Conservation (phyloP, 1,140 invertebrate genomes). For the Solen grandis region DNA sequence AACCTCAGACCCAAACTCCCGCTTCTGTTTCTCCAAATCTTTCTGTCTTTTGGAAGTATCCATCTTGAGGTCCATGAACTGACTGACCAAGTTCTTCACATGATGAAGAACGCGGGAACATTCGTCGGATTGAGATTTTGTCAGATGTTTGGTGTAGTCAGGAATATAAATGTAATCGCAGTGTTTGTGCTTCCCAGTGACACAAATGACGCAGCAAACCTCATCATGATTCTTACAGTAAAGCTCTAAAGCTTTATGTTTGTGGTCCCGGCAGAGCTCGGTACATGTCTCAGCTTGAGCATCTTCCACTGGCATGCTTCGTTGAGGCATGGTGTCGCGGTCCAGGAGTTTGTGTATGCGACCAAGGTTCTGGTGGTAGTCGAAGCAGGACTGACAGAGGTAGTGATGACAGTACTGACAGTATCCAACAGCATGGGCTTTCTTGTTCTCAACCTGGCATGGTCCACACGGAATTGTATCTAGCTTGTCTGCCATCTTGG, state of each 20-base stretch:
- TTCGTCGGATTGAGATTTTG: conserved; percentile 18
- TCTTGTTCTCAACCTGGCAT: conserved; percentile 21
- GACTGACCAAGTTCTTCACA: conserved; percentile 33
- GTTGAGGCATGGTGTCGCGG: conserved; percentile 28
- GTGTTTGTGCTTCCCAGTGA: conserved; percentile 31
- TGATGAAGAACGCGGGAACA: conserved; percentile 30
- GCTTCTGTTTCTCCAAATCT: conserved; percentile 45
- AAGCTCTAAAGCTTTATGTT: conserved; percentile 40
- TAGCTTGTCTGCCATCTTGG: background rate
- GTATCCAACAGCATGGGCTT: conserved; percentile 16
- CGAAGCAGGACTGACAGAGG: conserved; percentile 37
- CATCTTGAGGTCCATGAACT: conserved; percentile 40
- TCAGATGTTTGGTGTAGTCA: conserved; percentile 21
- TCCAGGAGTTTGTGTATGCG: conserved; percentile 21
- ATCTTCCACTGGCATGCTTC: background rate
- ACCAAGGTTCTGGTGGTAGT: conserved; percentile 48
- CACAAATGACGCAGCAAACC: conserved; percentile 50
- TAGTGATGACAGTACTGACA: conserved; percentile 52
- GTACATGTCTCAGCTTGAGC: background rate
- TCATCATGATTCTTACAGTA: conserved; percentile 50
- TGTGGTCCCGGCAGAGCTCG: conserved; percentile 23
- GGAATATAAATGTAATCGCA: conserved; percentile 48
- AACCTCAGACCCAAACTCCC: conserved; percentile 24
- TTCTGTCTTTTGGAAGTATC: conserved; percentile 38
- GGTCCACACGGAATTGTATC: conserved; percentile 22